Percentiles rank a stretch among this genome's conserved stretches.
phyloP scores from a whole-genome alignment of 2,797 vertebrate genomes.

The Platyrinchus mystaceus region DNA sequence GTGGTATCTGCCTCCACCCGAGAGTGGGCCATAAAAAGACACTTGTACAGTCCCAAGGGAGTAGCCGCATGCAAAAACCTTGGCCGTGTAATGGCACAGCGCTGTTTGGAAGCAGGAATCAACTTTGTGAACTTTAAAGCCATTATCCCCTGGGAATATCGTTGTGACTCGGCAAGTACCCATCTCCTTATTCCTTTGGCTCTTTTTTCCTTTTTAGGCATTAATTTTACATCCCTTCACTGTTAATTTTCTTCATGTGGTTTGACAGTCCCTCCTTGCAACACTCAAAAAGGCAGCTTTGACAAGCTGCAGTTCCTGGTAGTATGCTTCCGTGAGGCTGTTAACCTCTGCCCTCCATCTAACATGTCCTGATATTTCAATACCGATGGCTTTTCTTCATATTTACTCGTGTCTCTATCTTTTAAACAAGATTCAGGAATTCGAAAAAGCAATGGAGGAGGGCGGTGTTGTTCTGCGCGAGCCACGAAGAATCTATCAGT shows the following conservation, averaged over 20 bases:
- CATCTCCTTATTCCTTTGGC: background rate
- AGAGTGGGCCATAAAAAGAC: slow-evolving; percentile 91
- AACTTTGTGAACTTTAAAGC: slow-evolving; percentile 84
- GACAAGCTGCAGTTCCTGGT: background rate
- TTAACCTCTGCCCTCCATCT: background rate
- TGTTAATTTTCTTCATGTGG: background rate
- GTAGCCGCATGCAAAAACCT: slow-evolving; percentile 86
- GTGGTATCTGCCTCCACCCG: slow-evolving; percentile 89
- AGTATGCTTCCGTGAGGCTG: background rate
- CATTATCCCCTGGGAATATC: slow-evolving; percentile 83
- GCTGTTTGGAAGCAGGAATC: slow-evolving; percentile 91
- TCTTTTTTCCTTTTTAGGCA: background rate
- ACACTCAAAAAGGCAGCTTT: background rate
- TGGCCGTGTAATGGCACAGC: slow-evolving; percentile 86
- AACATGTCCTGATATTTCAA: background rate
- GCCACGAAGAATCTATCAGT: slow-evolving; percentile 82
- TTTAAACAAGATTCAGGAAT: slow-evolving; percentile 82
- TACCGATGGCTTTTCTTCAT: background rate
- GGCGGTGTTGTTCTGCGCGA: slow-evolving; percentile 86
- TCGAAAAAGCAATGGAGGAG: slow-evolving; percentile 84
- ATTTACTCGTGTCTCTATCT: background rate
- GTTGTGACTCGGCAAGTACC: slow-evolving; percentile 70
- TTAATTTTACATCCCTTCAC: background rate
- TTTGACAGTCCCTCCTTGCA: background rate
- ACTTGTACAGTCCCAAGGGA: slow-evolving; percentile 82